Percentiles rank a stretch among this genome's conserved stretches.
phyloP scores from a whole-genome alignment of 2,113 vertebrate genomes.

The Lampris megalopsis region DNA sequence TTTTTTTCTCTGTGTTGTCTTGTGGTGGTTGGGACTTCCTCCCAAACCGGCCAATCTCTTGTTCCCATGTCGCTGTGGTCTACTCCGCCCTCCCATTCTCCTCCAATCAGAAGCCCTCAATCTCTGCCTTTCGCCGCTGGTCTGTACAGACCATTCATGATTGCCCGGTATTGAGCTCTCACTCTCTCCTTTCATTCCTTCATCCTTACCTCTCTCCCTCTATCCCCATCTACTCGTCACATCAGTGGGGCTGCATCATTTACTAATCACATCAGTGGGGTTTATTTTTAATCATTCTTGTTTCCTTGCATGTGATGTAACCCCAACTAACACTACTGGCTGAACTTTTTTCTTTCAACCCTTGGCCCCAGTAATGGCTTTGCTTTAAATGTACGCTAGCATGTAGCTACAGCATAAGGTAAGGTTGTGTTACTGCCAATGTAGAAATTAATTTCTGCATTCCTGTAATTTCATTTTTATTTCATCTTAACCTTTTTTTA shows the following conservation, averaged over 20 bases:
- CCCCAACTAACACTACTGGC: neutral
- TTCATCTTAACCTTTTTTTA: neutral
- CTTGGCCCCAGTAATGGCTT: slow-evolving; percentile 10
- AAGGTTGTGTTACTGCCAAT: slow-evolving; percentile 1
- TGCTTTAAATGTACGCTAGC: slow-evolving; percentile 47
- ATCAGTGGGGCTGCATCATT: neutral
- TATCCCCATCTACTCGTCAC: neutral
- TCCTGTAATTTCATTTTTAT: neutral
- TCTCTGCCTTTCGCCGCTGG: slow-evolving; percentile 95
- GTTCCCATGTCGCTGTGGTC: slow-evolving; percentile 77
- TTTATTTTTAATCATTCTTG: neutral
- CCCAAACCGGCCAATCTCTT: slow-evolving; percentile 49
- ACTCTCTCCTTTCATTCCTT: slow-evolving; percentile 18
- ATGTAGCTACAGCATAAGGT: slow-evolving; percentile 22
- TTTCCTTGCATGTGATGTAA: slow-evolving; percentile 28
- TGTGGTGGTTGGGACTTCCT: neutral
- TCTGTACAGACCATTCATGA: slow-evolving; percentile 98
- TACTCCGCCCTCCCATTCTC: slow-evolving; percentile 77
- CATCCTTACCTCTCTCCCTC: slow-evolving; percentile 9
- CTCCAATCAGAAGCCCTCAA: slow-evolving; percentile 91
- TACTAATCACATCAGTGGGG: neutral
- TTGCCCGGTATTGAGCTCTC: slow-evolving; percentile 92
- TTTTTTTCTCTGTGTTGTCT: slow-evolving; percentile 18
- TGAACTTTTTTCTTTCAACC: neutral
- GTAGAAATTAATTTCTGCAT: neutral